Conservation (phyloP, 2,797 vertebrate genomes). For the Darevskia mixta region DNA sequence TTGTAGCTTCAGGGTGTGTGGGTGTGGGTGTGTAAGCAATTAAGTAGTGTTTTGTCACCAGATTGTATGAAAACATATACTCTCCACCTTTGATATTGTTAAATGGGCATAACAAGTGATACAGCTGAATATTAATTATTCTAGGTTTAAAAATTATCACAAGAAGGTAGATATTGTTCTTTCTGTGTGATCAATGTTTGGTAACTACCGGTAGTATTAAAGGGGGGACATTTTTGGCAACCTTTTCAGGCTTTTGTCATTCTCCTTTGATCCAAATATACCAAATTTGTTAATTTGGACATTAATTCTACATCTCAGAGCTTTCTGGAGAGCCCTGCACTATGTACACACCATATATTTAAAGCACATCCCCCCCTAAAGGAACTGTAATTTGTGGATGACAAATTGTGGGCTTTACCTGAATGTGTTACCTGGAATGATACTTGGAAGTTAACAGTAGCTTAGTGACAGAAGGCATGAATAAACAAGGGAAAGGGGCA, state of each 20-base stretch:
- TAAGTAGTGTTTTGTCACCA: background rate
- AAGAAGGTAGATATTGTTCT: background rate
- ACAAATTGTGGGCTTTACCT: background rate
- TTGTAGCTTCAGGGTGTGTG: background rate
- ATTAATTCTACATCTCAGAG: background rate
- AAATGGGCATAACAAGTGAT: background rate
- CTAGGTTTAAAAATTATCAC: background rate
- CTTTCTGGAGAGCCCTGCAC: background rate
- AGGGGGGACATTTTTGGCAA: background rate
- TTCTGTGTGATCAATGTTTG: background rate
- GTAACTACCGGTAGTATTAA: background rate
- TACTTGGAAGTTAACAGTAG: background rate
- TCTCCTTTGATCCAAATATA: background rate
- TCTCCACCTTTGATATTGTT: background rate
- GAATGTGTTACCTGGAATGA: background rate
- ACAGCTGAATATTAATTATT: background rate
- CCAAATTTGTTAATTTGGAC: background rate
- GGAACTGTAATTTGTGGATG: background rate
- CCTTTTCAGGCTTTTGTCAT: background rate
- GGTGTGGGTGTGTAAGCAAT: too few species aligned
- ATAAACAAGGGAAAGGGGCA: background rate
- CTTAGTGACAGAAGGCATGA: background rate
- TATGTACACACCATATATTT: background rate
- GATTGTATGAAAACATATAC: background rate
- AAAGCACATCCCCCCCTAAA: too few species aligned